phyloP scores from a whole-genome alignment of 2,888 invertebrate genomes.

The Augochlorella aurata region DNA sequence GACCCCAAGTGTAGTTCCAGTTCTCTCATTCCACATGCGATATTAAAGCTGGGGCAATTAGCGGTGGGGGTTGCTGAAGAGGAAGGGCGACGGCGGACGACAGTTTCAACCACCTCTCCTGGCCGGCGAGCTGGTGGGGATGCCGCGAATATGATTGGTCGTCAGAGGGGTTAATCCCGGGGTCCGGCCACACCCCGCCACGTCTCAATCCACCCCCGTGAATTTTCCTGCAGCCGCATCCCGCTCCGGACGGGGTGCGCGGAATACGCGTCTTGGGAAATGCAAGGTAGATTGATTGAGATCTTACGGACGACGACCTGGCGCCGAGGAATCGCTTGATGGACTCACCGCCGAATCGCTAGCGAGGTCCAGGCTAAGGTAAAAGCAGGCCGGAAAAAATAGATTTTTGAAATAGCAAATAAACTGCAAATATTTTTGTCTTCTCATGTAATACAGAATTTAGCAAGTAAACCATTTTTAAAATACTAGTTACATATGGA shows the following conservation, averaged over 20 bases:
- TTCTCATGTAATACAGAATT: too few species aligned
- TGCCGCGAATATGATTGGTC: conserved; percentile 77
- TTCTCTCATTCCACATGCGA: conserved; percentile 76
- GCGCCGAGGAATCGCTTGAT: conserved; percentile 40
- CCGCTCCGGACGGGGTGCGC: conserved; percentile 3
- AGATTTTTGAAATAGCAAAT: too few species aligned
- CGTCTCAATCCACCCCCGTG: conserved; percentile 77
- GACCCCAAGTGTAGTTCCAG: conserved; percentile 40
- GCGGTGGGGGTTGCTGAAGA: conserved; percentile 66
- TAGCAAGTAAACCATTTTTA: too few species aligned
- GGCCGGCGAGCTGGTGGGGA: conserved; percentile 70
- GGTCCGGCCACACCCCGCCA: conserved; percentile 77
- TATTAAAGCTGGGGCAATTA: conserved; percentile 79
- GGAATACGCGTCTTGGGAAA: conserved; percentile 15
- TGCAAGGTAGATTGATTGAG: conserved; percentile 49
- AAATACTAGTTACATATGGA: too few species aligned
- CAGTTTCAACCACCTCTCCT: conserved; percentile 66
- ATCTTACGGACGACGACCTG: conserved; percentile 29
- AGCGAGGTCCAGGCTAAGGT: too few species aligned
- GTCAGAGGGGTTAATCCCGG: conserved; percentile 76
- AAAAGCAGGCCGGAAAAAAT: too few species aligned
- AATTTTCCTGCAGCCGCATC: conserved; percentile 26
- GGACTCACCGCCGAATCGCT: conserved; percentile 25
- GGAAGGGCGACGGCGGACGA: conserved; percentile 57
- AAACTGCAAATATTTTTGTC: too few species aligned